Evolutionary conservation across 64 coral and sea anemone species (phyloP), one percentile per base, ranked within the genome.

Genomic region (Pachyseris speciosa): DNA sequence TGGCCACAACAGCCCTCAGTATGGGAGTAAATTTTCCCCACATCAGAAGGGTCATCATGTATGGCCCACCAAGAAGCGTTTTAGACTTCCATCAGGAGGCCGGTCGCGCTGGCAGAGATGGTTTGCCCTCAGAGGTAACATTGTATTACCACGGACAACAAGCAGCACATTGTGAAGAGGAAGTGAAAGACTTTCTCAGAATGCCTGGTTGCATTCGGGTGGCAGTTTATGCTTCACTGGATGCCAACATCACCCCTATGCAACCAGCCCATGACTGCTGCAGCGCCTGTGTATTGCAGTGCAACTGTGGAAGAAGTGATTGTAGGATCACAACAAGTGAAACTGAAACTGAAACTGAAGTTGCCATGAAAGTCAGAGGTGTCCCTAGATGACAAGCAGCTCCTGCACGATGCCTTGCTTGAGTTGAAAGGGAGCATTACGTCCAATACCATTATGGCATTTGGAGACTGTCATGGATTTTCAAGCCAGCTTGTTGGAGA

Each of bases 101-200:
- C 60, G 71, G 86, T 1, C 16, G 86, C 6, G 86, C 71, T 33
- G 86, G 86, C 43, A 73, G 86, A 89, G 72, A 89, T 44, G 69
- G 69, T 9, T 41, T 41, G 30, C 58, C 12, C 24, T 41, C 64
- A 49, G 83, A 69, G 63, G 42, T 69, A 11, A 64, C 67, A 11
- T 42, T 64, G 63, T 67, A 67, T 20, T 64, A 86, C 64, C 67
- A 86, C 43, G 83, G 64, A 16, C 64, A 86, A 25, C 64, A 70
- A 64, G 33, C 64, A 19, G 33, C 22, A 41, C 37, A 44, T 59
- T 86, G 64, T 69, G 64, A 70, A 41, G 36, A 86, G 24, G 24
- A 22, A 44, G 64, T 86, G 22, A 86, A 69, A 64, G 83, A 86
- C 30, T 17, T 86, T 29, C 28, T 86, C 47, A 10, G 27, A 43